These are phyloP conservation scores for Chalcosyrphus nemorum DNA, from an alignment of 2,888 invertebrate genomes.

Conservation along the genomic window DNA sequence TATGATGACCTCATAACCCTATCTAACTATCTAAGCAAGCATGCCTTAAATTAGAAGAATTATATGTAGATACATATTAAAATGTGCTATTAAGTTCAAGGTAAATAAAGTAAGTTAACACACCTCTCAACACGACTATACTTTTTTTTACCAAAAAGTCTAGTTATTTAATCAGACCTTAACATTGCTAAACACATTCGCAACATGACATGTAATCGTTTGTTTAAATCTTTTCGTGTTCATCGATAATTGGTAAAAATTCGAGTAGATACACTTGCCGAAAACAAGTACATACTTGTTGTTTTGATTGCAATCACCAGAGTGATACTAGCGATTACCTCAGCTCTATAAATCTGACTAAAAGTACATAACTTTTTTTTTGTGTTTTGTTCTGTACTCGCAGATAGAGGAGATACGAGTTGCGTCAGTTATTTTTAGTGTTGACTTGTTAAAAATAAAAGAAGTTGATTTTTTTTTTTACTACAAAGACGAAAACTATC, in stretches of 20 bases:
- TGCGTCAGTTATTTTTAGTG: slow-evolving; percentile 12
- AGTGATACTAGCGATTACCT: slow-evolving; percentile 13
- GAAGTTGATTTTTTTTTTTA: not conserved
- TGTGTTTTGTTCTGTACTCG: not conserved
- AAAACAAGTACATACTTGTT: not conserved
- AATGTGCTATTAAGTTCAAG: no score
- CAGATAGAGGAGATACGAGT: slow-evolving; percentile 1
- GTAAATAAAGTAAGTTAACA: no score
- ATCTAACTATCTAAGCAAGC: no score
- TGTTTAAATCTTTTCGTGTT: slow-evolving; percentile 18
- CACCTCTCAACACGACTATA: no score
- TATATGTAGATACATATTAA: no score
- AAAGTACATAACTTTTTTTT: not conserved
- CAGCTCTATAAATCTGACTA: not conserved
- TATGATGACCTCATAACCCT: no score
- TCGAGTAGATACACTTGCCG: not conserved
- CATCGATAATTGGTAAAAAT: slow-evolving; percentile 16
- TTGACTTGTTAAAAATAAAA: slow-evolving; percentile 16
- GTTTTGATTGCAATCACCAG: slow-evolving; percentile 1
- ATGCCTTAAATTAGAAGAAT: no score
- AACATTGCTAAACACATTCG: not conserved
- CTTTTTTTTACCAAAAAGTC: not conserved
- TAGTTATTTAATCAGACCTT: not conserved
- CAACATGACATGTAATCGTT: slow-evolving; percentile 15
- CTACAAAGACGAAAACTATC: not conserved